These are phyloP conservation scores for Brassicogethes aeneus DNA, from an alignment of 2,888 invertebrate genomes.

Conservation along the genomic window DNA sequence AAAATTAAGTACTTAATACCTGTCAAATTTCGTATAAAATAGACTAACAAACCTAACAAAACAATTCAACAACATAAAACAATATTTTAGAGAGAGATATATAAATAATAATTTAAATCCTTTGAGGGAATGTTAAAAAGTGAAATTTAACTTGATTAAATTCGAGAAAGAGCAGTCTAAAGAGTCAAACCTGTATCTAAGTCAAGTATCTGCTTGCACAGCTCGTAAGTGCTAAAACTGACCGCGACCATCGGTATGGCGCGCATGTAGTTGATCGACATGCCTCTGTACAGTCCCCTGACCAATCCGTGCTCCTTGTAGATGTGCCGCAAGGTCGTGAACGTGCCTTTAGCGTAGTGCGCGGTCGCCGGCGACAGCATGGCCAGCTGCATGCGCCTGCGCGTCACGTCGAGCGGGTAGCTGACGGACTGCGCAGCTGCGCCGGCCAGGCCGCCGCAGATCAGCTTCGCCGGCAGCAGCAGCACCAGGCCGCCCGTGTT, in stretches of 20 bases:
- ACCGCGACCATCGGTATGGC: conserved; percentile 93
- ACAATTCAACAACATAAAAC: too few species aligned
- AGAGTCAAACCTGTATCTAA: conserved; percentile 61
- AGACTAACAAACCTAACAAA: too few species aligned
- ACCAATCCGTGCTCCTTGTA: conserved; percentile 74
- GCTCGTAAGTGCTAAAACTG: conserved; percentile 81
- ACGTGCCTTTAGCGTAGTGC: conserved; percentile 58
- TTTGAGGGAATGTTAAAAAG: too few species aligned
- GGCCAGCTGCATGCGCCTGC: conserved; percentile 85
- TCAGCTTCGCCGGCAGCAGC: conserved; percentile 68
- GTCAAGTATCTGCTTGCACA: conserved; percentile 69
- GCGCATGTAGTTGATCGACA: conserved; percentile 85
- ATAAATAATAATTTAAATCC: too few species aligned
- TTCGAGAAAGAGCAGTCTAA: too few species aligned
- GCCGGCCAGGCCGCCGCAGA: conserved; percentile 62
- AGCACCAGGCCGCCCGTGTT: conserved; percentile 77
- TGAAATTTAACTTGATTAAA: too few species aligned
- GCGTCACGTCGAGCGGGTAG: conserved; percentile 89
- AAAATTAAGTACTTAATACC: too few species aligned
- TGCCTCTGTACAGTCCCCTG: conserved; percentile 77
- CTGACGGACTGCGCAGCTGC: conserved; percentile 82
- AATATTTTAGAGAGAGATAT: too few species aligned
- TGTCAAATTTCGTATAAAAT: too few species aligned
- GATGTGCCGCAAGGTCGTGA: conserved; percentile 58
- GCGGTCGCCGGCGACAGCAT: conserved; percentile 73